Percentiles rank a stretch among this genome's conserved stretches.
phyloP scores from a whole-genome alignment of 2,113 vertebrate genomes.

The Alexandromys fortis region DNA sequence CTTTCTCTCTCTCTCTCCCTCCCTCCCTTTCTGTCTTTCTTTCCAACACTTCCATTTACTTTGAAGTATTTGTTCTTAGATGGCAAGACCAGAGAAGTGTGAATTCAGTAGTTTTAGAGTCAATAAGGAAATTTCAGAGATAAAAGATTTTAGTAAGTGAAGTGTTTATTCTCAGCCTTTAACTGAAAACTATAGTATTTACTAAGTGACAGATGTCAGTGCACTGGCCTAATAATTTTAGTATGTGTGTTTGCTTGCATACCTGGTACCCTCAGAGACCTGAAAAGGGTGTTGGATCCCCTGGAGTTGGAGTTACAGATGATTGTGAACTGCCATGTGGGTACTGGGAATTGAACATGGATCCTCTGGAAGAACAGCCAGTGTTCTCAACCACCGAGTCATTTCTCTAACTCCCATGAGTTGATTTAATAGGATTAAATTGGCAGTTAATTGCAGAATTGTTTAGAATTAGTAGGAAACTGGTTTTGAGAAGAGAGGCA shows the following conservation, averaged over 20 bases:
- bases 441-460: not conserved
- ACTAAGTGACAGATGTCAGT: not conserved
- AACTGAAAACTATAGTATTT: not conserved
- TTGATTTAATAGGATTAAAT: constrained; percentile 3
- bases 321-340: not conserved
- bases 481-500: not conserved
- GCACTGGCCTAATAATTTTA: not conserved
- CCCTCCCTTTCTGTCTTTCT: no score
- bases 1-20: no score
- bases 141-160: not conserved
- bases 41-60: not conserved
- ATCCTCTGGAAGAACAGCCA: not conserved
- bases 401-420: not conserved
- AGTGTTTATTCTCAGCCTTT: not conserved
- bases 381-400: not conserved
- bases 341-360: not conserved
- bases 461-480: not conserved
- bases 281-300: not conserved
- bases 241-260: not conserved
- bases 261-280: not conserved
- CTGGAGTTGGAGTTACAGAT: not conserved
- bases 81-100: not conserved
- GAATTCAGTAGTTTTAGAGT: not conserved
- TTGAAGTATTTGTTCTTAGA: not conserved
- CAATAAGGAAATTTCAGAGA: not conserved